Evolutionary conservation across 1,140 invertebrate species (phyloP), one percentile per base, ranked within the genome.

Genomic region (Copidosoma floridanum): DNA sequence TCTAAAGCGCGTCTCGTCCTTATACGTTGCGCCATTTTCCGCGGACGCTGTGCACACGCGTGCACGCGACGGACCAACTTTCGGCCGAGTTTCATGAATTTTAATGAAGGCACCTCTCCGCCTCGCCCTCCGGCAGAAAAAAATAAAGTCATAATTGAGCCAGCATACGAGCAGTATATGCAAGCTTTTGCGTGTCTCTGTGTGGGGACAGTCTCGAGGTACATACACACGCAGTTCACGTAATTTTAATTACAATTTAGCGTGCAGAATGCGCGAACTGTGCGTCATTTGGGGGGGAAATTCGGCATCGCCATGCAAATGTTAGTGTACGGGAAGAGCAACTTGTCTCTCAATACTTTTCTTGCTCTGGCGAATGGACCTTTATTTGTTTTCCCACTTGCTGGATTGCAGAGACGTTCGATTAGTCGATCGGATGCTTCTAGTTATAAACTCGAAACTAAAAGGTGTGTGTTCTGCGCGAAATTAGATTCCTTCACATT

Each of bases 1-100:
- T 77, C 68, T 74, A 77, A 78, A 71, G 67, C 66, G 67, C 61
- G 64, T 67, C 66, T n/a, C n/a, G n/a, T n/a, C n/a, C n/a, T n/a
- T n/a, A n/a, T n/a, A n/a, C 12, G 12, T 16, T n/a, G 64, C 64
- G 59, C 67, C 65, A 70, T 71, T 71, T 71, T 61, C 70, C 67
- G 66, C 35, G 54, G 66, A 69, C 37, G 27, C 50, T 18, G 18
- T 24, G 32, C 46, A 44, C 23, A 32, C n/a, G 46, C 52, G 52
- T 48, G 47, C 47, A 29, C n/a, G 21, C 44, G 14, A 24, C 67
- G 68, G 63, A 51, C 58, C 69, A 65, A 68, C 66, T 68, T 68
- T 60, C 65, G 68, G 64, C 63, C 64, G 60, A 68, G 67, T 71
- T 72, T 64, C 68, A 70, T 71, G 71, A 74, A 71, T 74, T 72